Evolutionary conservation across 1,140 invertebrate genomes (phyloP).

Genomic region (Procambarus clarkii): DNA sequence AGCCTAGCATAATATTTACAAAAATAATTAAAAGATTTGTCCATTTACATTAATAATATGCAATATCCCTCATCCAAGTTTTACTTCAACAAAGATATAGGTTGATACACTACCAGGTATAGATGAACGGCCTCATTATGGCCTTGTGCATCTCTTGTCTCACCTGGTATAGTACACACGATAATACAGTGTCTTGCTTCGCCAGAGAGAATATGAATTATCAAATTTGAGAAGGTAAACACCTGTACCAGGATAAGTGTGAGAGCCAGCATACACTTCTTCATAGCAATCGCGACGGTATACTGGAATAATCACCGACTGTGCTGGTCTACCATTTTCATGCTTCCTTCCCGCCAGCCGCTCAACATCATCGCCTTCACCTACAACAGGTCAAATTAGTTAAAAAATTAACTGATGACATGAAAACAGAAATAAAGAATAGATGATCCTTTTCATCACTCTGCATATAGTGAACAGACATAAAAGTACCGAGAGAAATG

Average conservation of each 20-base stretch:
- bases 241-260: constrained; percentile 92
- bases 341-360: constrained; percentile 42
- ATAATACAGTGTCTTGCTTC: constrained; percentile 99
- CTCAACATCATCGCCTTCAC: constrained; percentile 67
- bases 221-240: constrained; percentile 99
- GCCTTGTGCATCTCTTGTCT: not conserved
- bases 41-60: not conserved
- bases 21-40: not conserved
- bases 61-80: not conserved
- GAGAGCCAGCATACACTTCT: constrained; percentile 98
- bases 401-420: too few species aligned
- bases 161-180: constrained; percentile 94
- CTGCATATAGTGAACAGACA: too few species aligned
- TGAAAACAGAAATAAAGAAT: too few species aligned
- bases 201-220: constrained; percentile 99
- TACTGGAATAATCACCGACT: constrained; percentile 85
- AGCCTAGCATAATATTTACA: not conserved
- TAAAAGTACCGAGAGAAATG: too few species aligned
- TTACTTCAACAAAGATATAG: not conserved
- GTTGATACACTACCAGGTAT: not conserved
- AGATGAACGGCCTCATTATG: not conserved
- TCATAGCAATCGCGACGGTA: constrained; percentile 96
- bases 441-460: too few species aligned
- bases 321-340: constrained; percentile 41
- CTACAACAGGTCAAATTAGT: constrained; percentile 75